Conservation (phyloP, 2,888 invertebrate species). For the Acrobasis consociella region DNA sequence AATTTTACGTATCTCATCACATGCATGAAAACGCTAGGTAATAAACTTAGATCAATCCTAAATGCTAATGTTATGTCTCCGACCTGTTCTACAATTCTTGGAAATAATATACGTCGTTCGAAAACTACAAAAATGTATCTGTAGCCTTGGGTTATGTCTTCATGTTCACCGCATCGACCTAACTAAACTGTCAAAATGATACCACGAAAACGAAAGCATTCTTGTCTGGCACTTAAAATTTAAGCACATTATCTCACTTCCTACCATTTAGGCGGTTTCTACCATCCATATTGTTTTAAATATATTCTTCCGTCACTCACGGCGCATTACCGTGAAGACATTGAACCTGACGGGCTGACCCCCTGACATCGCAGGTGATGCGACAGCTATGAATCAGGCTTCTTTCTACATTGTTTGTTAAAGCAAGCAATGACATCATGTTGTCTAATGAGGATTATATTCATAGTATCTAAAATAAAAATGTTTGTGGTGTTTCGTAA, state of each 20-base stretch:
- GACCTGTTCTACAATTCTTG: too few relatives aligned
- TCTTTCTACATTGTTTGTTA: slow-evolving; percentile 44
- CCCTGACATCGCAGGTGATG: slow-evolving; percentile 51
- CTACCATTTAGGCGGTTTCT: slow-evolving; percentile 53
- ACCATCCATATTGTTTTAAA: slow-evolving; percentile 56
- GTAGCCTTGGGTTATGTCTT: too few relatives aligned
- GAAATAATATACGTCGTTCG: too few relatives aligned
- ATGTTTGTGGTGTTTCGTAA: slow-evolving; percentile 16
- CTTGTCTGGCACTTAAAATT: slow-evolving; percentile 54
- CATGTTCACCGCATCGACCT: neutral
- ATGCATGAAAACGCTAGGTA: too few relatives aligned
- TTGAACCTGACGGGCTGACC: slow-evolving; percentile 70
- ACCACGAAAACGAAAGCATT: slow-evolving; percentile 38
- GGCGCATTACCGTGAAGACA: slow-evolving; percentile 63
- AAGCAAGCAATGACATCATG: slow-evolving; percentile 52
- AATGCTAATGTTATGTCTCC: too few relatives aligned
- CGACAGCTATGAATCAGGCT: slow-evolving; percentile 59
- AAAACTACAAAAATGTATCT: too few relatives aligned
- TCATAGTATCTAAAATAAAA: slow-evolving; percentile 11
- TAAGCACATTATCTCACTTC: slow-evolving; percentile 59
- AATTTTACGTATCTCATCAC: too few relatives aligned
- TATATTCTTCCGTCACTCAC: slow-evolving; percentile 55
- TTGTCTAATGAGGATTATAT: slow-evolving; percentile 9
- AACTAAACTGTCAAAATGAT: slow-evolving; percentile 33
- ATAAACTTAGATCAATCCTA: too few relatives aligned